These are phyloP conservation scores for Sander lucioperca DNA, from an alignment of 2,113 vertebrate species.

Conservation along the genomic window DNA sequence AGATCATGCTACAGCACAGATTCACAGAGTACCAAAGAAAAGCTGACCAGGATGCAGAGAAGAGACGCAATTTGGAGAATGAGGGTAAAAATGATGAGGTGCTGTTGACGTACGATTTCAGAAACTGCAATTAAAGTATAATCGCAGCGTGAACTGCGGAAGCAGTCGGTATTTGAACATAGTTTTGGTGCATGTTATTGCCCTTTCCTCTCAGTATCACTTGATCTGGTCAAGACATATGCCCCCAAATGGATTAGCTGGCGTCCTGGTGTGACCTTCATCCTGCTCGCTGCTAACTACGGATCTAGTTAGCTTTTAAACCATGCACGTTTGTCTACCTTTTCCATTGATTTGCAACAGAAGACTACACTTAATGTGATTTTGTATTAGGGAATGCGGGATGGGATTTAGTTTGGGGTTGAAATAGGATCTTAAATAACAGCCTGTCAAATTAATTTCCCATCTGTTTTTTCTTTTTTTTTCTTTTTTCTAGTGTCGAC, in stretches of 20 bases:
- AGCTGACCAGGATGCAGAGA: slow-evolving; percentile 95
- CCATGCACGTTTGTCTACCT: not conserved
- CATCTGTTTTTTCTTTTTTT: slow-evolving; percentile 41
- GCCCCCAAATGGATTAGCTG: slow-evolving; percentile 2
- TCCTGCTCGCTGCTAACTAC: not conserved
- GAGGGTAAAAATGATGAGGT: slow-evolving; percentile 86
- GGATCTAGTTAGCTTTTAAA: not conserved
- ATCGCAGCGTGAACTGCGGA: slow-evolving; percentile 2
- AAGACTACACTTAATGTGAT: not conserved
- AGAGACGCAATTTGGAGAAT: slow-evolving; percentile 94
- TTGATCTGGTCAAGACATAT: slow-evolving; percentile 15
- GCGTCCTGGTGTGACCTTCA: slow-evolving; percentile 1
- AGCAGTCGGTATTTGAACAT: slow-evolving; percentile 7
- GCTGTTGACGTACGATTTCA: slow-evolving; percentile 22
- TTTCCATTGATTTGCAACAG: not conserved
- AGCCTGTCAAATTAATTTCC: not conserved
- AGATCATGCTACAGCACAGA: slow-evolving; percentile 93
- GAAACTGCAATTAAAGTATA: slow-evolving; percentile 18
- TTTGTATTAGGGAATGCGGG: too few species aligned
- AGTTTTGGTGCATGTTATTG: slow-evolving; percentile 13
- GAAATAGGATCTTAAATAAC: not conserved
- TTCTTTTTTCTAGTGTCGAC: slow-evolving; percentile 88
- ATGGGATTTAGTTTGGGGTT: not conserved
- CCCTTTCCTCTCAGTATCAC: not conserved
- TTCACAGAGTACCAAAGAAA: slow-evolving; percentile 96